Evolutionary conservation across 1,140 invertebrate species (phyloP), one percentile per base, ranked within the genome.

Genomic region (Plodia interpunctella): DNA sequence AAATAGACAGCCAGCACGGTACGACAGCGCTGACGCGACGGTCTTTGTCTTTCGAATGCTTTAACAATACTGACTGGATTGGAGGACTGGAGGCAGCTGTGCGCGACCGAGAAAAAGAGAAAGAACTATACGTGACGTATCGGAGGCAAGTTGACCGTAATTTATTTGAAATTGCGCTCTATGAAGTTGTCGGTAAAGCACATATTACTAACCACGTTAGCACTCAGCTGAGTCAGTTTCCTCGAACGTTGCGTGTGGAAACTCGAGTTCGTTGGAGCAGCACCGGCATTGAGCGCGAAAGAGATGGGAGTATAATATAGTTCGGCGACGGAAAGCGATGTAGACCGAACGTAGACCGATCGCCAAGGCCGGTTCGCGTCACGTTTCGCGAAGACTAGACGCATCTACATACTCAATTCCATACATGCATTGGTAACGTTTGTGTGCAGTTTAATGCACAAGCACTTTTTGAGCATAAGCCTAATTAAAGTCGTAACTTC

Each of bases 161-260:
- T 57, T 10, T 52, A 55, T 15, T 18, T 59, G 50, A 63, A 78
- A 69, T 73, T 70, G 62, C 38, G 70, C 74, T 59, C 57, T 80
- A 54, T 53, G 5, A 2, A 11, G 19, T 54, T 65, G 9, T 59
- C 21, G 55, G 78, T 83, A 88, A 74, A 74, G 79, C 59, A 30
- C 62, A 77, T 49, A 74, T 76, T 83, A 19, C 55, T 35, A 56
- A 52, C 52, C 10, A 25, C 11, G 38, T 50, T 68, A 54, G 53
- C 61, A 73, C 63, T 68, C 82, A 80, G 80, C 78, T 84, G 82
- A 83, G 74, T 83, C 78, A 82, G 76, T 87, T 88, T 86, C 83
- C 76, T 81, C 71, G 77, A 81, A 80, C 71, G 60, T 76, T 72
- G 70, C 60, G 68, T 80, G 76, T 84, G 82, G 76, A 88, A 88